A percentile compares a stretch with the other conserved stretches of the same genome.
phyloP scores from a whole-genome alignment of 2,797 vertebrate genomes.

The Nasua narica region DNA sequence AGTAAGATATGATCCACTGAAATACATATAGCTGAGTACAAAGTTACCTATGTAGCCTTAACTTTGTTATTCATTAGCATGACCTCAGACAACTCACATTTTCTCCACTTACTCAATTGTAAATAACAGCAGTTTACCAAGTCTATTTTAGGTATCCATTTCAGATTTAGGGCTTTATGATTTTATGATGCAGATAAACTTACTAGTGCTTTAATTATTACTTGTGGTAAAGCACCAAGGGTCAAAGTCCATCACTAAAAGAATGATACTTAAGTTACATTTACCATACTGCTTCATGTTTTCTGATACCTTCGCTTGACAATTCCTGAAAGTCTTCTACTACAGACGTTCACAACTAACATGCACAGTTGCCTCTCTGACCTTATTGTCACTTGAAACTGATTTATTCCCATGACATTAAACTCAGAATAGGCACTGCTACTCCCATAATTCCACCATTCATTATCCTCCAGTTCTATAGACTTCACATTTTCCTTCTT shows the following conservation, averaged over 20 bases:
- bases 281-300: not conserved
- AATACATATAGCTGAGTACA: not conserved
- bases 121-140: not conserved
- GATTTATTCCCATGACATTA: not conserved
- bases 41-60: not conserved
- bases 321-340: not conserved
- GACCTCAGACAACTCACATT: not conserved
- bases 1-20: not conserved
- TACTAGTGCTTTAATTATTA: not conserved
- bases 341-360: not conserved
- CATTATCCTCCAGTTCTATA: not conserved
- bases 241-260: not conserved
- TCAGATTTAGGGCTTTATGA: conserved; percentile 48
- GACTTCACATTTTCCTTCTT: not conserved
- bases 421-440: not conserved
- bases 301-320: not conserved
- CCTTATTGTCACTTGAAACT: not conserved
- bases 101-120: not conserved
- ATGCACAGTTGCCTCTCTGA: not conserved
- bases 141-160: not conserved
- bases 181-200: conserved; percentile 22
- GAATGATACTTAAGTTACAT: not conserved
- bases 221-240: conserved; percentile 14
- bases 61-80: not conserved
- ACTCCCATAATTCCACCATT: not conserved